Conservation (phyloP, 1,140 invertebrate genomes). For the Trichonephila inaurata region DNA sequence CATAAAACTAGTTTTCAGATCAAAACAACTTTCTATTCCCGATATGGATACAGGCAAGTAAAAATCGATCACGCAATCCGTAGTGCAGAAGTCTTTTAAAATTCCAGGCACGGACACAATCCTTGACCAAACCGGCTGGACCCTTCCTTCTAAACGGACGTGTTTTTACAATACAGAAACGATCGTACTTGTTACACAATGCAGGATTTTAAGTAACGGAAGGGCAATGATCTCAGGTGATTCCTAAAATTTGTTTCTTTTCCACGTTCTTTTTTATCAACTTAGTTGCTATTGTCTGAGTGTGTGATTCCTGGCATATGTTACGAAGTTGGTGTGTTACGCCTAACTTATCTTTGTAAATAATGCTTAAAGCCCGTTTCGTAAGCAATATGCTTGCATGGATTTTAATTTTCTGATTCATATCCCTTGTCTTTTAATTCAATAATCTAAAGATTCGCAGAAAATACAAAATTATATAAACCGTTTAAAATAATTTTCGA, state of each 20-base stretch:
- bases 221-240: conserved; percentile 21
- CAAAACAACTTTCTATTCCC: background rate
- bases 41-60: background rate
- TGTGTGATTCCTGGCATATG: no score
- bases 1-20: background rate
- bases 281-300: no score
- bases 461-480: no score
- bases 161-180: background rate
- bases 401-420: no score
- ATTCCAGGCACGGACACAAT: background rate
- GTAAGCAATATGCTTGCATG: no score
- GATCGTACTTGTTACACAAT: background rate
- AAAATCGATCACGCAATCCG: conserved; percentile 6
- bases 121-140: conserved; percentile 26
- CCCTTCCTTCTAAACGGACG: background rate
- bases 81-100: background rate
- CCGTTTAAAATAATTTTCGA: no score
- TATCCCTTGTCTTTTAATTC: no score
- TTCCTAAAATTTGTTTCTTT: background rate
- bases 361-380: no score
- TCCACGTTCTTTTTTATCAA: background rate
- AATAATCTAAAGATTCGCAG: no score
- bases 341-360: no score
- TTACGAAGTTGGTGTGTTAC: no score
- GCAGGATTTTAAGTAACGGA: conserved; percentile 19